Base-by-base conservation (phyloP, 2,797 vertebrate species). In the Lepilemur septentrionalis region DNA sequence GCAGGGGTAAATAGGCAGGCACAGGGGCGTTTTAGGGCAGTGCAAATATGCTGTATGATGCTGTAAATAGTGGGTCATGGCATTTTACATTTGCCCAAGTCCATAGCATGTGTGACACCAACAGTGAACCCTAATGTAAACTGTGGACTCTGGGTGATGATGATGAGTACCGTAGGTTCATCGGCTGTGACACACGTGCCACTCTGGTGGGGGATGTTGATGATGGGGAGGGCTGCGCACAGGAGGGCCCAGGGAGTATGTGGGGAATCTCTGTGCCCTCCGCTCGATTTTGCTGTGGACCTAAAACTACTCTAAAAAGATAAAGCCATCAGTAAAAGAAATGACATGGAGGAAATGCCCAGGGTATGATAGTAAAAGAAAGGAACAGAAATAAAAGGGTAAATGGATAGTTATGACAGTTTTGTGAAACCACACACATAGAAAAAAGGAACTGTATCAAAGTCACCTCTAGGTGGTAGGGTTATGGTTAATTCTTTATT, bases 301-400 rank as follows among this genome's bases (percentile, higher is more conserved):
- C 75, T 83, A 55, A 89, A 65, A 65, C 32, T 67, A 9, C 35
- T 43, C 35, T 32, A 10, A 89, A 55, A 61, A 38, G 46, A 69
- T 15, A n/a, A 67, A 41, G 35, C 3, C 65, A 59, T n/a, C 43
- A 48, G 3, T 43, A 67, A 30, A 86, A 85, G 86, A 83, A 73
- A 15, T 12, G 67, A 52, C 38, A 6, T 15, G 35, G 46, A 41
- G 41, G n/a, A 69, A 81, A 43, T n/a, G 14, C 57, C 86, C 22
- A 25, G 35, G 20, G 8, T 18, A 22, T 28, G n/a, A 46, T 13
- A 48, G 38, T 4, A n/a, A 79, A 35, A 43, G 30, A 79, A 80
- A 76, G 84, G 61, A 59, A n/a, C 35, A 25, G 65, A 91, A 91
- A 67, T 55, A 9, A 75, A 86, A 90, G 35, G 25, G 38, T 41